Base-by-base conservation (phyloP, 35 echinoderm and acorn worm genomes). In the Diadema setosum region DNA sequence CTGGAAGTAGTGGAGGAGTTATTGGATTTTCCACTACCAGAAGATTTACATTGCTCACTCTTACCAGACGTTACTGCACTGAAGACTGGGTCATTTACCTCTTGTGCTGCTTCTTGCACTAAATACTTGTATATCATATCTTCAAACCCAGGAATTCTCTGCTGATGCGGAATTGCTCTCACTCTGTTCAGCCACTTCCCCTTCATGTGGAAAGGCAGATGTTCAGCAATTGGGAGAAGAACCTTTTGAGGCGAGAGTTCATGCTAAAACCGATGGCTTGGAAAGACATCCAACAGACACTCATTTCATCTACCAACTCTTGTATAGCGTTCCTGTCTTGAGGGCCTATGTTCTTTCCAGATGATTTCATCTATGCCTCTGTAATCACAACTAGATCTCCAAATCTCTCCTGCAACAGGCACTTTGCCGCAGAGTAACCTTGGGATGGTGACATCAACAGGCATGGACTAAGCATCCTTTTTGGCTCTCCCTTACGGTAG, bases 241-340 rank as follows among this genome's bases (percentile, higher is more conserved):
- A 25, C 27, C 32, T 55, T 58, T 73, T 87, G 88, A 70, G 25
- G 44, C 20, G 86, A 29, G 24, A 85, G 11, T 11, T 85, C 88
- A 45, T 29, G 9, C 39, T 25, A 65, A 37, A 81, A 23, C 75
- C 90, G 46, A 87, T 58, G 37, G 90, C 48, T 5, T 81, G 43
- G 7, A 92, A 49, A 32, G 90, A 89, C 34, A 81, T 85, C 23
- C 35, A 56, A 46, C 90, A 92, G 21, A 70, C 48, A 36, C 46
- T 92, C 27, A 92, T 36, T 20, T 87, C 90, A 67, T 92, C 90
- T 57, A 84, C 90, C 21, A 81, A 60, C 23, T 87, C 90, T 55
- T 45, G 20, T 11, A 88, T 2, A 31, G 32, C 65, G 11, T 25
- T 23, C 18, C 30, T 42, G 65, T 82, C 70, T 29, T 92, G 61